phyloP scores from a whole-genome alignment of 2,888 invertebrate genomes.

The Drosophila greeni region DNA sequence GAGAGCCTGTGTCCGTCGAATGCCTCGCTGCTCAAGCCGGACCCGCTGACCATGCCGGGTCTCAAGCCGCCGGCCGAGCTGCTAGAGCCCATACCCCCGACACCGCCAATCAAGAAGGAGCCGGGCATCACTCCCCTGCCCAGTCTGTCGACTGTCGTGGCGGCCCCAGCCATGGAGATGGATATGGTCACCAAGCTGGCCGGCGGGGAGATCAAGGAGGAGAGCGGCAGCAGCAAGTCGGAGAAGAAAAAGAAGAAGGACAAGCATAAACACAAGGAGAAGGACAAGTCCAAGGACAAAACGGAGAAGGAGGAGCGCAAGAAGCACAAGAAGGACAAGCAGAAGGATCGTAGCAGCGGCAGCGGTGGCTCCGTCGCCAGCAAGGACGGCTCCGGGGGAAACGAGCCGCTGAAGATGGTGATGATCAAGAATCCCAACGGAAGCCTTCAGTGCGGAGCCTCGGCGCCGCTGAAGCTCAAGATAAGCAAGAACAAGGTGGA shows the following conservation, averaged over 20 bases:
- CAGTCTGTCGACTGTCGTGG: slow-evolving; percentile 10
- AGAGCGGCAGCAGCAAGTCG: slow-evolving; percentile 56
- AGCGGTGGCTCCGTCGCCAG: slow-evolving; percentile 22
- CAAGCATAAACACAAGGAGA: slow-evolving; percentile 89
- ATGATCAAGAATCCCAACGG: slow-evolving; percentile 84
- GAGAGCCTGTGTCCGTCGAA: slow-evolving; percentile 81
- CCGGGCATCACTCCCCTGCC: slow-evolving; percentile 37
- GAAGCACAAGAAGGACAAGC: slow-evolving; percentile 85
- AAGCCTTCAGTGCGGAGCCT: slow-evolving; percentile 45
- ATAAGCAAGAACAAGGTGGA: slow-evolving; percentile 87
- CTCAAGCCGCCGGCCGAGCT: slow-evolving; percentile 75
- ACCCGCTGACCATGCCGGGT: slow-evolving; percentile 68
- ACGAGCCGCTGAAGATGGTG: slow-evolving; percentile 82
- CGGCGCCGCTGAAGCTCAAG: slow-evolving; percentile 85
- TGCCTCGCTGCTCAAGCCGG: slow-evolving; percentile 71
- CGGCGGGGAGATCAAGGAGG: slow-evolving; percentile 48
- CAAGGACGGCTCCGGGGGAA: slow-evolving; percentile 51
- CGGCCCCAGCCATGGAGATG: slow-evolving; percentile 41
- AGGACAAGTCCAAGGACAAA: slow-evolving; percentile 84
- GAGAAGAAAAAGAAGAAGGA: slow-evolving; percentile 86
- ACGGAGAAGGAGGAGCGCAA: slow-evolving; percentile 84
- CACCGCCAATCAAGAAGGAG: slow-evolving; percentile 52
- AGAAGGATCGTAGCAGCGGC: slow-evolving; percentile 71
- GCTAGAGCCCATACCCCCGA: slow-evolving; percentile 68
- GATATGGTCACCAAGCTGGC: slow-evolving; percentile 52